Conservation (phyloP, 2,888 invertebrate genomes). For the Clunio marinus region DNA sequence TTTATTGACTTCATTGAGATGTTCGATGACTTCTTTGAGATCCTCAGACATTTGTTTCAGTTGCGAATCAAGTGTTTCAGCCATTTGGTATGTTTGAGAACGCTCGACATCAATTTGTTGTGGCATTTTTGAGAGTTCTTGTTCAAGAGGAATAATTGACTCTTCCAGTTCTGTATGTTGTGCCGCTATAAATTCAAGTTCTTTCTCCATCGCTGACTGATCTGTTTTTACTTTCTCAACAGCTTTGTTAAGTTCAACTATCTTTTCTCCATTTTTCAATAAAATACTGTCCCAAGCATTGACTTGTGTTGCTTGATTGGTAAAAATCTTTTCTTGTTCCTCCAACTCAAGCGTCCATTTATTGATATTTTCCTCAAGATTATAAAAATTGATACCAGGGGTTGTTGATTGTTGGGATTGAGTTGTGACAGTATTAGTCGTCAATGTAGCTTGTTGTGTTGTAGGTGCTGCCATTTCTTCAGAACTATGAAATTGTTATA, state of each 20-base stretch:
- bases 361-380: constrained; percentile 86
- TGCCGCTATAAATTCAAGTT: constrained; percentile 85
- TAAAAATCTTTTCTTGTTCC: constrained; percentile 87
- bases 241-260: constrained; percentile 77
- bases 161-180: constrained; percentile 92
- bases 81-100: constrained; percentile 84
- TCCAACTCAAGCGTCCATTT: constrained; percentile 91
- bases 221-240: constrained; percentile 86
- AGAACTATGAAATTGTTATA: too few species aligned
- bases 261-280: constrained; percentile 88
- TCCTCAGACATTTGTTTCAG: constrained; percentile 93
- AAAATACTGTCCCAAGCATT: constrained; percentile 93
- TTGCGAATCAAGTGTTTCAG: constrained; percentile 88
- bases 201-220: constrained; percentile 84
- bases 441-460: neutral
- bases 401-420: neutral
- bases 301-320: constrained; percentile 90
- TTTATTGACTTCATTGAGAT: constrained; percentile 83
- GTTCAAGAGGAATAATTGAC: constrained; percentile 78
- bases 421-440: neutral
- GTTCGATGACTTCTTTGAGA: constrained; percentile 90
- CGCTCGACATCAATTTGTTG: constrained; percentile 80
- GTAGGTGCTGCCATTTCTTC: neutral
- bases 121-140: constrained; percentile 63
- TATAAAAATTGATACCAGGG: constrained; percentile 65